Conservation (phyloP, 2,797 vertebrate genomes). For the Sebastes diaconus region DNA sequence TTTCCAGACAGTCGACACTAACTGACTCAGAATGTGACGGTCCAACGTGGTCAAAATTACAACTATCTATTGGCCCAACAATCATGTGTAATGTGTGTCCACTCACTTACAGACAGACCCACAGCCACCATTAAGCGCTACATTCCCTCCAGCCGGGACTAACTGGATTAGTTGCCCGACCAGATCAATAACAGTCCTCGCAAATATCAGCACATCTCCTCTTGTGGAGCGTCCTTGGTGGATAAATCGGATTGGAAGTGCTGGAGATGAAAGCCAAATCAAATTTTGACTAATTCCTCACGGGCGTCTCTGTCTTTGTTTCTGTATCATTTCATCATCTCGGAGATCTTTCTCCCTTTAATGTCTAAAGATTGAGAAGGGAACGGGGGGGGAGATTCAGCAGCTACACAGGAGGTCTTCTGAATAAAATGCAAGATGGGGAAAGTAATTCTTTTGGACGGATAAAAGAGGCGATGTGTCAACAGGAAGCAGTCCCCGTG, state of each 20-base stretch:
- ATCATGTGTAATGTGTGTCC: not conserved
- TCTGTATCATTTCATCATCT: constrained; percentile 56
- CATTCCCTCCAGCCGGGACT: constrained; percentile 11
- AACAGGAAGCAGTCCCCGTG: constrained; percentile 1
- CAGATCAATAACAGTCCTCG: constrained; percentile 58
- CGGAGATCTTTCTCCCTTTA: constrained; percentile 29
- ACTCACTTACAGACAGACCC: not conserved
- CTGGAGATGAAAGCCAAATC: constrained; percentile 55
- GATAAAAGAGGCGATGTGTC: constrained; percentile 10
- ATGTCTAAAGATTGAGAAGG: constrained; percentile 9
- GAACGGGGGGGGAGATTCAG: not conserved
- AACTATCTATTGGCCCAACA: not conserved
- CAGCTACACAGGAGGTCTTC: not conserved
- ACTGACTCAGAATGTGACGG: not conserved
- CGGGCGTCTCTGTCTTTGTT: constrained; percentile 33
- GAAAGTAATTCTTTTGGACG: not conserved
- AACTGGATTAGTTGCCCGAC: constrained; percentile 47
- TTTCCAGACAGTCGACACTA: not conserved
- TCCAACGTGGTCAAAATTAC: not conserved
- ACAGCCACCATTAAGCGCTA: not conserved
- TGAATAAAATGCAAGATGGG: not conserved
- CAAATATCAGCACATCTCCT: constrained; percentile 48
- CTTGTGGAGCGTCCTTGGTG: constrained; percentile 24
- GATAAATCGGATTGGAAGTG: constrained; percentile 44
- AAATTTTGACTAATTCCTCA: constrained; percentile 56